Evolutionary conservation across 2,888 invertebrate genomes (phyloP), one percentile per base, ranked within the genome.

Genomic region (Siphlonurus alternatus): DNA sequence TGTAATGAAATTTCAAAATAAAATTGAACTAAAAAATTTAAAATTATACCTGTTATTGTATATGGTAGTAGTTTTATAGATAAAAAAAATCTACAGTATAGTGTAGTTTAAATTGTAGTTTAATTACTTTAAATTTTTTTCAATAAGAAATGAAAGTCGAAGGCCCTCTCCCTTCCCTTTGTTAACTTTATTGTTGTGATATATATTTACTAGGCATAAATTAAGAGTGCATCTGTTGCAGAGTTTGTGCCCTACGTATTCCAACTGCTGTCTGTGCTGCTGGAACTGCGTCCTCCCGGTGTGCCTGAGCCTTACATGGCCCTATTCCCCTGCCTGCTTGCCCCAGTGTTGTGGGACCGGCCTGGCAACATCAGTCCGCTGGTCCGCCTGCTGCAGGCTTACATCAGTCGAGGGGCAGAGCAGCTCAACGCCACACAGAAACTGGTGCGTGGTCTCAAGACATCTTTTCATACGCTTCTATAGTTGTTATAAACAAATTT

Each of bases 191-290:
- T 15, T 38, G 38, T 10, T 15, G 15, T 10, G 15, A 10, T 38
- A 38, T 10, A 10, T 38, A 38, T 38, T 15, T 15, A 38, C 5
- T 38, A 5, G 7, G 15, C 5, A 10, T 38, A n/a, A n/a, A n/a
- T n/a, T n/a, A n/a, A n/a, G n/a, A n/a, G n/a, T n/a, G n/a, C n/a
- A n/a, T n/a, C n/a, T 69, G 66, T 80, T 75, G 24, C 81, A 85
- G 98, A 98, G 76, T 97, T 99, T 79, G 90, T 97, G 77, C 98
- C 98, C 0, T 99, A 99, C 77, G 93, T 96, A 61, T 97, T 99
- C 76, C 99, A 99, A 89, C 87, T 99, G 77, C 78, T 98, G 54
- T 93, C 96, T 0, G 79, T 97, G 22, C 78, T 97, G 65, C 80
- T 98, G 77, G 96, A 96, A 76, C 77, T 88, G 66, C 84, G 87